Conservation (phyloP, 2,797 vertebrate species). For the Xenopus petersii region DNA sequence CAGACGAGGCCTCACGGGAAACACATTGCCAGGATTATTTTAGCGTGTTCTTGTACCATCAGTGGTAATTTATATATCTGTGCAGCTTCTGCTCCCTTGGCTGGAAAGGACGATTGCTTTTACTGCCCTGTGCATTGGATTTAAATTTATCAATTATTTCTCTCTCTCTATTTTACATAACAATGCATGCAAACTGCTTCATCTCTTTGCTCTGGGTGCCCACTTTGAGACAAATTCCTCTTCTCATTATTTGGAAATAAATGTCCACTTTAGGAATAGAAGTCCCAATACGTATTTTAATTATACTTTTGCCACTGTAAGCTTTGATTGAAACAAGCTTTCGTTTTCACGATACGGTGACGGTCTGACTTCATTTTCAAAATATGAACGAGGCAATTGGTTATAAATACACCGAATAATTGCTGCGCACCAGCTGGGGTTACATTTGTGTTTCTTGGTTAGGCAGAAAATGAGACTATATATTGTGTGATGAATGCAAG, state of each 20-base stretch:
- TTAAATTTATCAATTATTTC: conserved; percentile 3
- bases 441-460: no score
- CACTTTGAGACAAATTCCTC: not conserved
- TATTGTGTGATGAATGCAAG: no score
- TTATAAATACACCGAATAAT: no score
- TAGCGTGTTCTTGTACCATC: conserved; percentile 9
- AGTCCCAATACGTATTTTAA: no score
- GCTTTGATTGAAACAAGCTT: no score
- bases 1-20: conserved; percentile 31
- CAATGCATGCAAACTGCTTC: not conserved
- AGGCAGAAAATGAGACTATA: no score
- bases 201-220: not conserved
- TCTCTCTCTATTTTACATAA: not conserved
- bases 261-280: no score
- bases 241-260: not conserved
- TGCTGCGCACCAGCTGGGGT: no score
- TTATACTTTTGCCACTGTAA: no score
- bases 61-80: conserved; percentile 22
- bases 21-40: conserved; percentile 26
- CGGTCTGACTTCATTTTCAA: no score
- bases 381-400: no score
- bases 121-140: not conserved
- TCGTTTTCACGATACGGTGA: no score
- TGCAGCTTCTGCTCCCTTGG: conserved; percentile 2
- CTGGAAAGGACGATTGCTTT: conserved; percentile 15